Evolutionary conservation across 2,113 vertebrate species (phyloP), one percentile per base, ranked within the genome.

Genomic region (Setophaga kirtlandii): DNA sequence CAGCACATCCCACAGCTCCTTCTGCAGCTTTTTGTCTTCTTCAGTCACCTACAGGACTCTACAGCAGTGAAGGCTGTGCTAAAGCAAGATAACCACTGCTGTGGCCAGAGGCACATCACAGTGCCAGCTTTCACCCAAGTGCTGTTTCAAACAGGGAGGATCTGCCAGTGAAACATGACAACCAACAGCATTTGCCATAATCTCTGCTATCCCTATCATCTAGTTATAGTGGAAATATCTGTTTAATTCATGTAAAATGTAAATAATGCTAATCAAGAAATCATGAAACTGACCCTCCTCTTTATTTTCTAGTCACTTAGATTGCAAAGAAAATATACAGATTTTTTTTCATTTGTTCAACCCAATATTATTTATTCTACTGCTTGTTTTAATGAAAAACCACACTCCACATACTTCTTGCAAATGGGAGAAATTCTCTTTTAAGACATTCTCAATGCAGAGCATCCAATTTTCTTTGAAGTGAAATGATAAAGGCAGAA

Each of bases 381-480:
- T 5, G 4, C 10, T 44, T 49, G 6, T 76, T 82, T 93, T 73
- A 63, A 46, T 9, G 15, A 62, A 76, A 89, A 93, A 33, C 1
- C 23, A 53, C 37, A 76, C 35, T 37, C 39, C 22, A 25, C n/a
- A 41, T 11, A 25, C 5, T 88, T 67, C 63, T 59, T 70, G 52
- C 28, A 83, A 93, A 89, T 13, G n/a, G 55, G 8, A 87, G 65
- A 87, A 73, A 68, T 24, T 63, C 12, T 83, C 52, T 71, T 92
- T 78, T 44, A 89, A 85, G 37, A 55, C 21, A 18, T 47, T 56
- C 39, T 73, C 53, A 69, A 9, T 44, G 56, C 67, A 92, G 35
- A 86, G 70, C 87, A 85, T 91, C 58, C 56, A 74, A 59, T 74
- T 35, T 58, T 87, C 89, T 94, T 82, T 91, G 78, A 89, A 91